Conservation (phyloP, 2,888 invertebrate species). For the Flexamia atlantica region DNA sequence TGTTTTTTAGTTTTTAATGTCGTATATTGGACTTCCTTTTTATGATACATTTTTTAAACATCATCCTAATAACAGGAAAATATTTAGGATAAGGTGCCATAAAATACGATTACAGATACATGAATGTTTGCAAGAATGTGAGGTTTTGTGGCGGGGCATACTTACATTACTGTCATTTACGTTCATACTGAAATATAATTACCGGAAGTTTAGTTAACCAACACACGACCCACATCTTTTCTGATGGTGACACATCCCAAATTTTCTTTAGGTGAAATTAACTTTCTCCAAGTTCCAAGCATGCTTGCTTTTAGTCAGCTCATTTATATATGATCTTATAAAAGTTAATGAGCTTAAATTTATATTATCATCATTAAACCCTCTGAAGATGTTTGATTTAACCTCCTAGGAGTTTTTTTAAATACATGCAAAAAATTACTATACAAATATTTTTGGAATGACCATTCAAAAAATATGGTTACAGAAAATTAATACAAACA, state of each 20-base stretch:
- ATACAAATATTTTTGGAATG: too few species aligned
- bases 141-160: constrained; percentile 37
- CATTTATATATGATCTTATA: too few species aligned
- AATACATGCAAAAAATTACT: too few species aligned
- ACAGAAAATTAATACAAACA: too few species aligned
- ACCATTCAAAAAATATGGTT: too few species aligned
- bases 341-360: too few species aligned
- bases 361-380: too few species aligned
- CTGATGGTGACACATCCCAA: too few species aligned
- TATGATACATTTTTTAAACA: constrained; percentile 71
- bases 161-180: neutral
- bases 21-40: constrained; percentile 94
- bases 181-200: neutral
- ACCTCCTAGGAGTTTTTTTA: too few species aligned
- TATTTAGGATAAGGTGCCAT: neutral
- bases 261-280: neutral
- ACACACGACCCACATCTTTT: neutral
- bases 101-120: neutral
- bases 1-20: constrained; percentile 94
- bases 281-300: too few species aligned
- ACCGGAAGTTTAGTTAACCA: neutral
- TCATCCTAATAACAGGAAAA: neutral
- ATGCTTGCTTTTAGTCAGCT: too few species aligned
- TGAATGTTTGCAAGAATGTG: constrained; percentile 29
- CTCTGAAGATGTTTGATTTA: too few species aligned